Evolutionary conservation across 2,797 vertebrate species (phyloP), one percentile per base, ranked within the genome.

Genomic region (Sebastes diploproa): DNA sequence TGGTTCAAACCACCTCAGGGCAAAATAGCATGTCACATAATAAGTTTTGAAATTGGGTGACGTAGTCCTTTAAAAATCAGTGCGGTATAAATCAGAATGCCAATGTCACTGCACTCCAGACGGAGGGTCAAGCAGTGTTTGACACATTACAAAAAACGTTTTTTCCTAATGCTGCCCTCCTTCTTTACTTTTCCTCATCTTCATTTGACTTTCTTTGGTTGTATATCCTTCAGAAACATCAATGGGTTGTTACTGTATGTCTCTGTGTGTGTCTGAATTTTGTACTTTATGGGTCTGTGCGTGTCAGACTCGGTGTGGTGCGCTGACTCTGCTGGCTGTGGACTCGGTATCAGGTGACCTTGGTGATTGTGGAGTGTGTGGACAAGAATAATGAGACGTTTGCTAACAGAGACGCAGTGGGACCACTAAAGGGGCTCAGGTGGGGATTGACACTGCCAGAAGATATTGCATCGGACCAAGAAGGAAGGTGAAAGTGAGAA

Each of bases 371-470:
- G 75, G 80, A 88, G 88, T 70, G 75, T 64, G 81, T 82, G 88
- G 85, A 92, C 75, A 78, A 78, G 86, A 89, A 92, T 92, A 94
- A 92, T 89, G 89, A 93, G 88, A 86, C 38, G 67, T 88, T 91
- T 86, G 81, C 89, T 68, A 82, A 81, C 78, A 88, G 75, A 86
- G 88, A 78, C 68, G 80, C 81, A 54, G 63, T 29, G 68, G 77
- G 80, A 78, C 61, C 25, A 16, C 82, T 80, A 36, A 86, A 79
- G 50, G 55, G 81, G 50, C 69, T 84, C 75, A 69, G 71, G 66
- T 78, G 76, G 74, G 75, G 71, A 67, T 36, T 42, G 81, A 82
- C 71, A 27, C 61, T 25, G 34, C 72, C 56, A 65, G 59, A 70
- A 72, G 70, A 85, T 52, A 78, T 65, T 54, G 70, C 72, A 78